phyloP scores from a whole-genome alignment of 2,797 vertebrate species.

The Spondyliosoma cantharus region DNA sequence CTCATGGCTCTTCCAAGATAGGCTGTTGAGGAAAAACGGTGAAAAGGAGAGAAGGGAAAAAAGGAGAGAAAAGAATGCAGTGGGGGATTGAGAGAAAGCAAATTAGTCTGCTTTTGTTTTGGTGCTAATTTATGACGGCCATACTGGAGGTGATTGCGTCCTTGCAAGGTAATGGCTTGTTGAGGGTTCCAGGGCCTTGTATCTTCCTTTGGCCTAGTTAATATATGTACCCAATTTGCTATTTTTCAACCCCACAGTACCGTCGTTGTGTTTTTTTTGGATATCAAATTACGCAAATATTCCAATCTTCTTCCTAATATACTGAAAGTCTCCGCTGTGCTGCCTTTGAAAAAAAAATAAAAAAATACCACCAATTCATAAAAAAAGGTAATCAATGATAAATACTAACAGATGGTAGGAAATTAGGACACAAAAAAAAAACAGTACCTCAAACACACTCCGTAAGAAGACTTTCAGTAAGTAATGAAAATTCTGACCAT shows the following conservation, averaged over 20 bases:
- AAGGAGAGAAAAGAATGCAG: constrained; percentile 51
- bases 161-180: constrained; percentile 62
- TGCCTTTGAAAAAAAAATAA: constrained; percentile 21
- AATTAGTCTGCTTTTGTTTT: constrained; percentile 82
- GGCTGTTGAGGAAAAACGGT: constrained; percentile 72
- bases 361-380: constrained; percentile 2
- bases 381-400: constrained; percentile 23
- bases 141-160: constrained; percentile 72
- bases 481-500: constrained; percentile 50
- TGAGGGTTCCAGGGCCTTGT: constrained; percentile 51
- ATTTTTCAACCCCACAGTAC: constrained; percentile 45
- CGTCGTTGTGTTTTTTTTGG: constrained; percentile 5
- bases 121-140: constrained; percentile 78
- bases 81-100: constrained; percentile 62
- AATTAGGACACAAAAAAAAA: constrained; percentile 10
- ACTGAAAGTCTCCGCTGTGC: constrained; percentile 18
- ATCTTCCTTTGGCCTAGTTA: constrained; percentile 43
- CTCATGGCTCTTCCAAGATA: constrained; percentile 82
- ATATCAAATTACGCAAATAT: constrained; percentile 42
- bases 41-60: constrained; percentile 56
- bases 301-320: constrained; percentile 19
- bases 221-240: constrained; percentile 60
- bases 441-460: constrained; percentile 21
- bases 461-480: constrained; percentile 41
- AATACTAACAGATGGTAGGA: constrained; percentile 14